phyloP scores from a whole-genome alignment of 2,888 invertebrate species.

The Apamea monoglypha region DNA sequence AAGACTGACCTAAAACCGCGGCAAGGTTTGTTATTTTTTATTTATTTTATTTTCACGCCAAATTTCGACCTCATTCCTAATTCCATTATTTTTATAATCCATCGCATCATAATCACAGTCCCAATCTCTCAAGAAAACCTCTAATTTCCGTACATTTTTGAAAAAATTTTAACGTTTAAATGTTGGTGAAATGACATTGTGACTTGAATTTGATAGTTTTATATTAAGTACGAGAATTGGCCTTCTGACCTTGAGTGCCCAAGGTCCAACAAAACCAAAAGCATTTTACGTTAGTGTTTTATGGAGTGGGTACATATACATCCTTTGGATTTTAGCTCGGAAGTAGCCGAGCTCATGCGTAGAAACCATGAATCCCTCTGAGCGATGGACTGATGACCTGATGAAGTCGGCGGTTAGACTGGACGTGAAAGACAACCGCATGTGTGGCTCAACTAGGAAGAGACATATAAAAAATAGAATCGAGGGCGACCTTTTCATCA shows the following conservation, averaged over 20 bases:
- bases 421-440: neutral
- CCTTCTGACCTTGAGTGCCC: neutral
- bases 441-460: too few relatives aligned
- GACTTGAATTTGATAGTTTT: too few relatives aligned
- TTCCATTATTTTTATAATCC: neutral
- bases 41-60: neutral
- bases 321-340: neutral
- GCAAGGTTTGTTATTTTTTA: constrained; percentile 69
- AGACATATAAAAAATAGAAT: neutral
- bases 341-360: neutral
- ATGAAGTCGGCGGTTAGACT: neutral
- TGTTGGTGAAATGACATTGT: neutral
- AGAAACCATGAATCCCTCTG: neutral
- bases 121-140: neutral
- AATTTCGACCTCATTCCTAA: neutral
- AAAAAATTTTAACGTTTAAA: too few relatives aligned
- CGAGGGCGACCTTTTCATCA: neutral
- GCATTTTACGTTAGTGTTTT: neutral
- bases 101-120: neutral
- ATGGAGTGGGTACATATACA: neutral
- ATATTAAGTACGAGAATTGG: too few relatives aligned
- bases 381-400: neutral
- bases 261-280: too few relatives aligned
- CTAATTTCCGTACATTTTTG: neutral
- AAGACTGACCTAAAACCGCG: constrained; percentile 64